Conservation (phyloP, 2,888 invertebrate genomes). For the Eledone cirrhosa region DNA sequence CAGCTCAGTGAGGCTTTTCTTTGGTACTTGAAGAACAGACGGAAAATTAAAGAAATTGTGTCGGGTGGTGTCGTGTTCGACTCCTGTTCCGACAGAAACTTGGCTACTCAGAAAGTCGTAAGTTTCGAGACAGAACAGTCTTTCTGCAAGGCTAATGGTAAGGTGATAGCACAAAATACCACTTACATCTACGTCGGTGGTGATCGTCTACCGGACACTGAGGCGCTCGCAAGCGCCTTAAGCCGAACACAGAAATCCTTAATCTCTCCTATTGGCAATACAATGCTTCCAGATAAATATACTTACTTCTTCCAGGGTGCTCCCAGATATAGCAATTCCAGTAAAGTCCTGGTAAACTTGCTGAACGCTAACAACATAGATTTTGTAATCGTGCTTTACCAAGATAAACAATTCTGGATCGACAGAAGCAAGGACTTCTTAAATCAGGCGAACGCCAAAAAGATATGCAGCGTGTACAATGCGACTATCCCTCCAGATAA, state of each 20-base stretch:
- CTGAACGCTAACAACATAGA: conserved; percentile 34
- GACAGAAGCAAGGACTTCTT: conserved; percentile 38
- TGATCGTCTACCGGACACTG: conserved; percentile 31
- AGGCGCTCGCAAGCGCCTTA: not conserved
- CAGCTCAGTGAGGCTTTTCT: conserved; percentile 62
- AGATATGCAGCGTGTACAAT: conserved; percentile 45
- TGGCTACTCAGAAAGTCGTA: conserved; percentile 48
- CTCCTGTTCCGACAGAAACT: conserved; percentile 47
- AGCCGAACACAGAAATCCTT: not conserved
- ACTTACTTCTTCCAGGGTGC: conserved; percentile 52
- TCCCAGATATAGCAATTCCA: conserved; percentile 46
- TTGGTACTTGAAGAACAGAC: conserved; percentile 59
- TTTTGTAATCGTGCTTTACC: conserved; percentile 45
- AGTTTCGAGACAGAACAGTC: conserved; percentile 43
- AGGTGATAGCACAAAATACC: conserved; percentile 45
- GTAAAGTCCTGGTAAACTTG: conserved; percentile 51
- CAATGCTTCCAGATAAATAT: conserved; percentile 31
- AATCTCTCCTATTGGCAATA: not conserved
- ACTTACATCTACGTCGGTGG: conserved; percentile 58
- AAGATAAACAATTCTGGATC: conserved; percentile 32
- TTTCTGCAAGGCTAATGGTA: not conserved
- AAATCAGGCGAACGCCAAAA: conserved; percentile 28
- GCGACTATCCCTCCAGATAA: conserved; percentile 22
- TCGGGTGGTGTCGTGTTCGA: conserved; percentile 61
- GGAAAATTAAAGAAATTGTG: conserved; percentile 32